Percentiles rank a stretch among this genome's conserved stretches.
Conservation (phyloP, 2,888 invertebrate genomes). For the Dryobotodes eremita region DNA sequence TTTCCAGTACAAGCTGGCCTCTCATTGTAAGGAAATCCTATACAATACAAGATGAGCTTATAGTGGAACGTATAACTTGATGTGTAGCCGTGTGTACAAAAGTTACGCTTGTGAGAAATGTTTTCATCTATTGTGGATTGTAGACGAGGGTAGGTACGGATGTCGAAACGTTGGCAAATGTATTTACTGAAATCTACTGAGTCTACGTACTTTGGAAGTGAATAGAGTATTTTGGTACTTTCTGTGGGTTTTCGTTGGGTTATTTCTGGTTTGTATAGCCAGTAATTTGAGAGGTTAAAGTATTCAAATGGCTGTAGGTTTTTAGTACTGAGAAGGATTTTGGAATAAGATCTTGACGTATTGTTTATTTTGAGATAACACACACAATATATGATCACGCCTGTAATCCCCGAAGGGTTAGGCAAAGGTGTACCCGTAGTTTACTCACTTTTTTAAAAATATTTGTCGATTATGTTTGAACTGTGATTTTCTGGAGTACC, state of each 20-base stretch:
- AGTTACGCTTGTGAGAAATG: conserved; percentile 47
- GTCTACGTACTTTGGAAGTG: conserved; percentile 11
- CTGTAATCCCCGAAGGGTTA: neutral
- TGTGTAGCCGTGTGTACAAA: conserved; percentile 13
- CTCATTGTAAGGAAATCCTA: no score
- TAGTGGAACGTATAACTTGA: no score
- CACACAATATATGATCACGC: neutral
- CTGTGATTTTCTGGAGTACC: neutral
- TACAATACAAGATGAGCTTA: no score
- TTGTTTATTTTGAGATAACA: no score
- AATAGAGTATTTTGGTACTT: conserved; percentile 12
- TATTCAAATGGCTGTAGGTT: no score
- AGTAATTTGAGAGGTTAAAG: neutral
- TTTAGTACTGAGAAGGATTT: neutral
- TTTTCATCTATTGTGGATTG: conserved; percentile 56
- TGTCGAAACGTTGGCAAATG: conserved; percentile 54
- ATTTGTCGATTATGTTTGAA: neutral
- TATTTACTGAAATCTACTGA: conserved; percentile 56
- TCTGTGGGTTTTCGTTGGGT: neutral
- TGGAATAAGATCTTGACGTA: neutral
- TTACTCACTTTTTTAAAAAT: neutral
- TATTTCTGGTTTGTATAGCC: conserved; percentile 10
- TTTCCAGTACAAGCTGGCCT: no score
- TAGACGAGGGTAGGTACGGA: conserved; percentile 53
- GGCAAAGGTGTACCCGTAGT: neutral